phyloP scores from a whole-genome alignment of 2,797 vertebrate species.

The Myotis daubentonii region DNA sequence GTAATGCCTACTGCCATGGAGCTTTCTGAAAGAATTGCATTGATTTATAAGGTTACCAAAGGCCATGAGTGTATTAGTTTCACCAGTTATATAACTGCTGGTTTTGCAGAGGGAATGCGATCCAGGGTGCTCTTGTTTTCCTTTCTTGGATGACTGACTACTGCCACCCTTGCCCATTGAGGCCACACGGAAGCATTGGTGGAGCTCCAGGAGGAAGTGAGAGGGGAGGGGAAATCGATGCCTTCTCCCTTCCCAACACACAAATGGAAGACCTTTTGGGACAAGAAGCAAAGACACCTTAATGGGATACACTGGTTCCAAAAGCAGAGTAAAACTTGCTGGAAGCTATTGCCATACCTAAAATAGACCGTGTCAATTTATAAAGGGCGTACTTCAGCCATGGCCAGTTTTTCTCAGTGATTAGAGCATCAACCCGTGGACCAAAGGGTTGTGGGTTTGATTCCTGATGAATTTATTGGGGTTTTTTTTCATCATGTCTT shows the following conservation, averaged over 20 bases:
- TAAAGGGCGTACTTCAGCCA: not conserved
- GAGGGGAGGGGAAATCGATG: not conserved
- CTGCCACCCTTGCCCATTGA: not conserved
- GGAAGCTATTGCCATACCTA: not conserved
- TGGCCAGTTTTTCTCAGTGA: too few species aligned
- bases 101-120: not conserved
- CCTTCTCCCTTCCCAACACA: not conserved
- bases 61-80: not conserved
- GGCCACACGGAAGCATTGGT: not conserved
- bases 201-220: not conserved
- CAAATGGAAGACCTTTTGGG: not conserved
- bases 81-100: conserved; percentile 37
- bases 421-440: too few species aligned
- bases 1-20: not conserved
- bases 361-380: not conserved
- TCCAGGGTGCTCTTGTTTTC: not conserved
- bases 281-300: not conserved
- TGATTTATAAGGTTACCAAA: conserved; percentile 18
- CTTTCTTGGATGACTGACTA: not conserved
- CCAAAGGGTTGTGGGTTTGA: too few species aligned
- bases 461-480: not conserved
- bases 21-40: not conserved
- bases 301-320: not conserved
- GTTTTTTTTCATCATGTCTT: not conserved
- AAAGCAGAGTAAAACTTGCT: conserved; percentile 27